Evolutionary conservation across 2,888 invertebrate species (phyloP).

Genomic region (Baronia brevicornis): DNA sequence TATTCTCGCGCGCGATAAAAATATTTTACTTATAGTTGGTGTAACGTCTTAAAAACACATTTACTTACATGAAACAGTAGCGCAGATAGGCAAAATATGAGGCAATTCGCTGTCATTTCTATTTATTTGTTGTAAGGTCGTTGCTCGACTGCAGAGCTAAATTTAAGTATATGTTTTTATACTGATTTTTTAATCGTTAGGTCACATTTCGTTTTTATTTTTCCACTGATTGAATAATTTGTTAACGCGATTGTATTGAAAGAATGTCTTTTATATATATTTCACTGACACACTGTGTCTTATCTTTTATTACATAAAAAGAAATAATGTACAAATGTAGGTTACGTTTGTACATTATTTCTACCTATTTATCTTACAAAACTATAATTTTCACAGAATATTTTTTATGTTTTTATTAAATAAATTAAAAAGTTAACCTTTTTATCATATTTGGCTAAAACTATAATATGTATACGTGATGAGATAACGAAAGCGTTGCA

Average conservation of each 20-base stretch:
- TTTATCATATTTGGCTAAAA: no score
- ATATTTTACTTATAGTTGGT: no score
- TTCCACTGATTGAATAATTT: constrained; percentile 15
- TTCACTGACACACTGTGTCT: constrained; percentile 12
- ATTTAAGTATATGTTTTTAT: constrained; percentile 16
- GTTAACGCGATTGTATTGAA: constrained; percentile 12
- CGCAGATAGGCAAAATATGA: constrained; percentile 8
- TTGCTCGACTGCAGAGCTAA: constrained; percentile 13
- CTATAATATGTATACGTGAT: no score
- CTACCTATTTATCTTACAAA: no score
- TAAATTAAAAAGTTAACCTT: no score
- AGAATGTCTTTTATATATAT: constrained; percentile 14
- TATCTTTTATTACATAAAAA: constrained; percentile 16
- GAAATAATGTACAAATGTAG: no score
- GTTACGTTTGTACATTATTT: no score
- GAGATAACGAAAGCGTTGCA: no score
- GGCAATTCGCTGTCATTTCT: constrained; percentile 14
- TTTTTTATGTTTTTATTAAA: no score
- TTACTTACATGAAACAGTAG: constrained; percentile 13
- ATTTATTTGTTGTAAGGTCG: constrained; percentile 14
- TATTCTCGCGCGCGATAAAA: no score
- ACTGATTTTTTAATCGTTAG: constrained; percentile 13
- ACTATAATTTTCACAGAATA: no score
- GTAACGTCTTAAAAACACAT: no score
- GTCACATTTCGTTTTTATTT: constrained; percentile 13